These are phyloP conservation scores for Myripristis murdjan DNA, from an alignment of 2,797 vertebrate species.

Conservation along the genomic window DNA sequence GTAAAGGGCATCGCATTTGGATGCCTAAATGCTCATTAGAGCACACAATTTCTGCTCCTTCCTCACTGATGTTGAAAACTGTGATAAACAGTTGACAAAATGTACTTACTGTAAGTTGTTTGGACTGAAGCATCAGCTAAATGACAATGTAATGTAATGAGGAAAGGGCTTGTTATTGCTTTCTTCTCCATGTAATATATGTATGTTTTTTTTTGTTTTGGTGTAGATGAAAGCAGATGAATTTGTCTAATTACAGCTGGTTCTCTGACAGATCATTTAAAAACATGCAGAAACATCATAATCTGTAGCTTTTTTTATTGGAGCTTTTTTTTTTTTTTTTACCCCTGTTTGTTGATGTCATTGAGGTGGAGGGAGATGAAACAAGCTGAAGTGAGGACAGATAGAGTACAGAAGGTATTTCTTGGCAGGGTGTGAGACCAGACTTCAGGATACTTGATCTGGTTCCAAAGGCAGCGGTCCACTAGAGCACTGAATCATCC, in stretches of 20 bases:
- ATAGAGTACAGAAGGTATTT: constrained; percentile 59
- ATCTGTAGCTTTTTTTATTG: constrained; percentile 8
- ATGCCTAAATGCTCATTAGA: not conserved
- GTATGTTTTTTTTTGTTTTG: not conserved
- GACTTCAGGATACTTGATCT: constrained; percentile 63
- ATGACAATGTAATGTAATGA: not conserved
- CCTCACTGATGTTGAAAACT: no score
- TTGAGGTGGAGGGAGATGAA: constrained; percentile 25
- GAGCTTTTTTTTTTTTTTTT: constrained; percentile 27
- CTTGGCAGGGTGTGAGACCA: constrained; percentile 62
- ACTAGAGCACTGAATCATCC: constrained; percentile 46
- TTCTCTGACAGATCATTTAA: not conserved
- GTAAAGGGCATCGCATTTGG: not conserved
- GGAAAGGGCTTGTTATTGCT: not conserved
- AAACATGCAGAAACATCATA: not conserved
- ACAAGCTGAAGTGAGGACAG: constrained; percentile 11
- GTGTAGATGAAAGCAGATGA: not conserved
- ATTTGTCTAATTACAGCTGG: not conserved
- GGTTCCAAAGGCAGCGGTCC: constrained; percentile 62
- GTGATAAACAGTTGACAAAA: no score
- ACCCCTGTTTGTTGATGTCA: constrained; percentile 28
- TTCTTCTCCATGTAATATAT: not conserved
- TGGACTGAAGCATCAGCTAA: no score
- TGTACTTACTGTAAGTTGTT: no score
- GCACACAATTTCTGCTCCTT: not conserved